Conservation (phyloP, 2,888 invertebrate species). For the Cyclophora albipunctata region DNA sequence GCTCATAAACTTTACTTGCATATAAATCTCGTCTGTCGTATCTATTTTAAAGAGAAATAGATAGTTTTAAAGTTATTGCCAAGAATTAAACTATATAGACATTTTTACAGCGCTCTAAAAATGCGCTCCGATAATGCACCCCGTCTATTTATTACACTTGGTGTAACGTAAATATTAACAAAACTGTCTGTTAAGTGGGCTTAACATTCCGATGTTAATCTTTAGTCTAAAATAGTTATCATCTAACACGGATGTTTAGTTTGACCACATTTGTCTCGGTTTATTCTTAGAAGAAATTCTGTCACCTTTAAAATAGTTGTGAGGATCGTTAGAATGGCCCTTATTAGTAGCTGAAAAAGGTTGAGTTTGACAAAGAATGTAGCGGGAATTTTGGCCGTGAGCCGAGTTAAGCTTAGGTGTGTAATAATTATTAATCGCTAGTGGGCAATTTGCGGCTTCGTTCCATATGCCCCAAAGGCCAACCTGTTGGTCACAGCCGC, state of each 20-base stretch:
- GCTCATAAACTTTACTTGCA: no score
- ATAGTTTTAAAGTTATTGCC: no score
- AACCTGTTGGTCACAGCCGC: conserved; percentile 33
- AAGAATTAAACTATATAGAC: no score
- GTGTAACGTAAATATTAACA: conserved; percentile 1
- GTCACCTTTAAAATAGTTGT: not conserved
- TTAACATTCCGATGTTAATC: conserved; percentile 26
- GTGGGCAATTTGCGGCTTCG: conserved; percentile 37
- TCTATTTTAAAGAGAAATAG: no score
- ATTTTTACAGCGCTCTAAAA: no score
- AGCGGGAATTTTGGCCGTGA: conserved; percentile 22
- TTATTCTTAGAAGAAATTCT: conserved; percentile 17
- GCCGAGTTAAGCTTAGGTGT: conserved; percentile 25
- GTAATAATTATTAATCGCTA: conserved; percentile 35
- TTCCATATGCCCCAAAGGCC: conserved; percentile 16
- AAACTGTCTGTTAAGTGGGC: conserved; percentile 15
- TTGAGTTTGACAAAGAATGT: not conserved
- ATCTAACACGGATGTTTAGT: conserved; percentile 19
- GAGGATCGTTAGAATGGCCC: not conserved
- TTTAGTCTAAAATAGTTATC: conserved; percentile 20
- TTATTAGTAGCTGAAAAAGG: not conserved
- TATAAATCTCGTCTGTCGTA: no score
- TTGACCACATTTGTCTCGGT: conserved; percentile 12
- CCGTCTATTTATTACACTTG: no score
- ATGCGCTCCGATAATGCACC: no score